Evolutionary conservation across 2,888 invertebrate genomes (phyloP).

Genomic region (Neocrepidodera transversa): DNA sequence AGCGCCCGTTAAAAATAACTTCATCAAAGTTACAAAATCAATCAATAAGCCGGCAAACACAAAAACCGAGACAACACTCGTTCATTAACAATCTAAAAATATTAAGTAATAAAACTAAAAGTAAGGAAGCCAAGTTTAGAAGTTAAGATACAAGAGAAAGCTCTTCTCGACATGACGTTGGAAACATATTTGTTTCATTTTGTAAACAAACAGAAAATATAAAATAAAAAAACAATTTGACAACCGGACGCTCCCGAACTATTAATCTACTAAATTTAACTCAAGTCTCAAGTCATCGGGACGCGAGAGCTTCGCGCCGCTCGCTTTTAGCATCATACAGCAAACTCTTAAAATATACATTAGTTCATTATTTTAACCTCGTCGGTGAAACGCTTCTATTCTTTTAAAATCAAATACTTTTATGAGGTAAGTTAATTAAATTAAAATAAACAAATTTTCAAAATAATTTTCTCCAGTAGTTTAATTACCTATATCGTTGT

Average conservation of each 20-base stretch:
- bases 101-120: constrained; percentile 7
- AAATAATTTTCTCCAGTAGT: no score
- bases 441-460: not conserved
- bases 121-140: constrained; percentile 3
- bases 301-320: constrained; percentile 38
- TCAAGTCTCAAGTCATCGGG: constrained; percentile 50
- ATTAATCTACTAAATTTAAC: constrained; percentile 54
- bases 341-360: constrained; percentile 46
- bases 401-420: constrained; percentile 26
- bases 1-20: constrained; percentile 9
- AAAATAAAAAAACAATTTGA: constrained; percentile 51
- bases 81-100: constrained; percentile 8
- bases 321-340: constrained; percentile 37
- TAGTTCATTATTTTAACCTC: constrained; percentile 40
- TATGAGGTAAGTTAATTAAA: constrained; percentile 27
- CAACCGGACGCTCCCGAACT: constrained; percentile 57
- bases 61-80: not conserved
- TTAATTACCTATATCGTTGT: no score
- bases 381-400: constrained; percentile 32
- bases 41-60: constrained; percentile 4
- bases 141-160: constrained; percentile 14
- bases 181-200: constrained; percentile 39
- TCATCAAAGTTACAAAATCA: constrained; percentile 5
- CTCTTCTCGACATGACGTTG: not conserved
- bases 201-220: constrained; percentile 43